A percentile compares a stretch with the other conserved stretches of the same genome.
These are phyloP conservation scores for Melitaea cinxia DNA, from an alignment of 1,140 invertebrate genomes.

Conservation along the genomic window DNA sequence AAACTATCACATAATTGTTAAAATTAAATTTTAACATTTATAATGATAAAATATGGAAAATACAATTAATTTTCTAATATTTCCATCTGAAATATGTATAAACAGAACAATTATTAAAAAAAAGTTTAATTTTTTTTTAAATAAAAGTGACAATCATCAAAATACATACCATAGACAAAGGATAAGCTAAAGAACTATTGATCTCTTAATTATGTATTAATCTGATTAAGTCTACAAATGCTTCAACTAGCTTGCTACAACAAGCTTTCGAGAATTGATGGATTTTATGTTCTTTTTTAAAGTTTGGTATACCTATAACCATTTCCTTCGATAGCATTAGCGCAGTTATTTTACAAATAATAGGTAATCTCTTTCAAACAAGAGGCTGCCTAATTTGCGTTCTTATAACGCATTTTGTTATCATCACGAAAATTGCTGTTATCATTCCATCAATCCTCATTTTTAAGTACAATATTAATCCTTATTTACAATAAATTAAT, in stretches of 20 bases:
- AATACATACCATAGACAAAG: conserved; percentile 24
- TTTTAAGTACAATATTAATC: conserved; percentile 76
- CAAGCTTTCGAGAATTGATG: conserved; percentile 67
- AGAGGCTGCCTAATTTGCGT: neutral
- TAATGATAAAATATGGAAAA: neutral
- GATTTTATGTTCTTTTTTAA: conserved; percentile 5
- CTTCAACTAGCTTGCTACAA: conserved; percentile 76
- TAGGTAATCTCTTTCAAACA: neutral
- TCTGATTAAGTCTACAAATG: conserved; percentile 75
- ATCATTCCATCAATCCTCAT: conserved; percentile 48
- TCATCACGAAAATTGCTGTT: neutral
- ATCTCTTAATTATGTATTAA: conserved; percentile 23
- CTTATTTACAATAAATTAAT: conserved; percentile 73
- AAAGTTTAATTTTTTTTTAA: conserved; percentile 16
- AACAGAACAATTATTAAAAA: neutral
- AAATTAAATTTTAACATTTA: conserved; percentile 3
- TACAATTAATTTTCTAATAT: neutral
- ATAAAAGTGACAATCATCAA: conserved; percentile 14
- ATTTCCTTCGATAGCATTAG: neutral
- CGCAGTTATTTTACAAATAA: neutral
- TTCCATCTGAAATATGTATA: conserved; percentile 1
- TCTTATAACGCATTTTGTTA: neutral
- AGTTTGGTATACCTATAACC: neutral
- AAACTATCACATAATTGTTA: conserved; percentile 7
- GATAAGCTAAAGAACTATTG: conserved; percentile 22